A percentile compares a stretch with the other conserved stretches of the same genome.
Conservation (phyloP, 2,888 invertebrate species). For the Scotopteryx bipunctaria region DNA sequence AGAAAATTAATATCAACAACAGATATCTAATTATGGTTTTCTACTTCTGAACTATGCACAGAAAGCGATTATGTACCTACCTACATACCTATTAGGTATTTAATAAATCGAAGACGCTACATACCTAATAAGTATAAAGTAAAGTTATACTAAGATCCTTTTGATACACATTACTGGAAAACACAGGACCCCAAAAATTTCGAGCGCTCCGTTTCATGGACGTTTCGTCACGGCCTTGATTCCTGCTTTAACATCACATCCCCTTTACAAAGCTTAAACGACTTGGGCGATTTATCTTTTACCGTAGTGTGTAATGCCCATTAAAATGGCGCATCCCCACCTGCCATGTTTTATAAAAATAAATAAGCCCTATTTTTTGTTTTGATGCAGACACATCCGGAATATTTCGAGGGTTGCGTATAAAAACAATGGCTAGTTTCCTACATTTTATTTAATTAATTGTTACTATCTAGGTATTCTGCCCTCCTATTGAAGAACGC, state of each 20-base stretch:
- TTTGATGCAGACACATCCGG: slow-evolving; percentile 21
- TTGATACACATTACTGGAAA: too few species aligned
- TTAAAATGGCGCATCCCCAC: slow-evolving; percentile 55
- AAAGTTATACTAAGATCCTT: too few species aligned
- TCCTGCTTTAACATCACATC: slow-evolving; percentile 56
- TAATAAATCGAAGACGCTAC: too few species aligned
- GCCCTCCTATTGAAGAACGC: too few species aligned
- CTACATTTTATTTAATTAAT: slow-evolving; percentile 5
- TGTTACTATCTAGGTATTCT: slow-evolving; percentile 11
- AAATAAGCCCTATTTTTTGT: slow-evolving; percentile 20
- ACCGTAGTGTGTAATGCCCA: slow-evolving; percentile 54
- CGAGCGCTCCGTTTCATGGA: slow-evolving; percentile 27
- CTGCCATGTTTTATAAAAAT: slow-evolving; percentile 44
- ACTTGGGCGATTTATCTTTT: slow-evolving; percentile 69
- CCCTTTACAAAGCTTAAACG: slow-evolving; percentile 58
- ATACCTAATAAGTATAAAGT: too few species aligned
- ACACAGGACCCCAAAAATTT: slow-evolving; percentile 8
- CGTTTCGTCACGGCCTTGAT: slow-evolving; percentile 87
- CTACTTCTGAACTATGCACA: too few species aligned
- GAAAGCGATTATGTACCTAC: too few species aligned
- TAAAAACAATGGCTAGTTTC: slow-evolving; percentile 8
- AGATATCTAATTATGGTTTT: too few species aligned
- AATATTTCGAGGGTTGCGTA: neutral
- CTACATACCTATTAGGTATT: too few species aligned
- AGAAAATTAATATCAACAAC: too few species aligned